Evolutionary conservation across 1,140 invertebrate genomes (phyloP), one percentile per base, ranked within the genome.

Genomic region (Ceratosolen fusciceps): DNA sequence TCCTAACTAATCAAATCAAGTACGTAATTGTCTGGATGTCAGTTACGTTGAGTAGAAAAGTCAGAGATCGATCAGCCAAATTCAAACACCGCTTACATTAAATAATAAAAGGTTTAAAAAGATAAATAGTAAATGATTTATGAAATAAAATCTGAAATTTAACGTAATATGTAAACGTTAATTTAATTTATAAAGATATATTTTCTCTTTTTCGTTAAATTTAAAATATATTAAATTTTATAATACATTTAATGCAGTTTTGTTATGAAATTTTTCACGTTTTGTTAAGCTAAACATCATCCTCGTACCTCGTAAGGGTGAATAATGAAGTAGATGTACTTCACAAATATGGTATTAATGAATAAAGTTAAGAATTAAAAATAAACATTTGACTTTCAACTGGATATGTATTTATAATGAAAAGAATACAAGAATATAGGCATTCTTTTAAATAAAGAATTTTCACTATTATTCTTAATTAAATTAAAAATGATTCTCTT

Each of bases 11-110:
- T n/a, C n/a, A n/a, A n/a, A n/a, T n/a, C n/a, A n/a, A n/a, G n/a
- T n/a, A n/a, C n/a, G n/a, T n/a, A n/a, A n/a, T n/a, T n/a, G n/a
- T n/a, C n/a, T n/a, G n/a, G n/a, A n/a, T n/a, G n/a, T n/a, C n/a
- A n/a, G n/a, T 26, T 14, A 72, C 70, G 29, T 24, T 54, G 29
- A 58, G 52, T 56, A 56, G 71, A 73, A 73, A 56, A 58, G 71
- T 73, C 21, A 52, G 21, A 58, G 52, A 58, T 73, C 52, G 52
- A 58, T 73, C 52, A 52, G 54, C 24, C 34, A 73, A 39, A 7
- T 56, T 58, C 19, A 58, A 72, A 72, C 47, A 72, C 54, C 24
- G 31, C 21, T 72, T 54, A 26, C 54, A 72, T 34, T 49, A 34
- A 24, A 39, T 0, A 43, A 8, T 43, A 68, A 68, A 43, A 68